Conservation (phyloP, 2,888 invertebrate genomes). For the Lasioglossum marginatum region DNA sequence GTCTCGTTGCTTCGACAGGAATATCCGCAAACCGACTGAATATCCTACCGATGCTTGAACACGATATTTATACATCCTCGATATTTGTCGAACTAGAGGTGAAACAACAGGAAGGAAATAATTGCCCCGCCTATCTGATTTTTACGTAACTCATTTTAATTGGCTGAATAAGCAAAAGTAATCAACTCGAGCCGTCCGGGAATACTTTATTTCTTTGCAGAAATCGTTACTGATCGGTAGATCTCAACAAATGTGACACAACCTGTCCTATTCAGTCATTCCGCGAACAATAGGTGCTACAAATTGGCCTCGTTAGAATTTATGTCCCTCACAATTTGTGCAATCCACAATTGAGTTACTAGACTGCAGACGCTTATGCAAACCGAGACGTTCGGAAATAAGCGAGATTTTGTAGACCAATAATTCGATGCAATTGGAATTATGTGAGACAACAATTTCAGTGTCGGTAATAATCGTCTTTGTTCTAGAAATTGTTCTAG, state of each 20-base stretch:
- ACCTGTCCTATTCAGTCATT: background rate
- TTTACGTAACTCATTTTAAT: constrained; percentile 49
- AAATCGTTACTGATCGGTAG: background rate
- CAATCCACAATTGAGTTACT: background rate
- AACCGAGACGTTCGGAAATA: background rate
- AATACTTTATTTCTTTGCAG: background rate
- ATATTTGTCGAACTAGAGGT: constrained; percentile 33
- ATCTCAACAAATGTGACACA: background rate
- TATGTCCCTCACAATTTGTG: background rate
- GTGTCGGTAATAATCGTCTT: background rate
- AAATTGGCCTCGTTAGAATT: background rate
- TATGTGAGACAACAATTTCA: background rate
- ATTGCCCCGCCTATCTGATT: constrained; percentile 41
- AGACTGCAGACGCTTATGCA: background rate
- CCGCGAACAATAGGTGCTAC: background rate
- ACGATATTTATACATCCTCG: constrained; percentile 45
- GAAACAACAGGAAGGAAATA: constrained; percentile 55
- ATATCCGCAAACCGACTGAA: constrained; percentile 31
- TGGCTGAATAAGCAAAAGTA: background rate
- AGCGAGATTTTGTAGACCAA: background rate
- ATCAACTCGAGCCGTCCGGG: background rate
- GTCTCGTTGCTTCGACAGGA: background rate
- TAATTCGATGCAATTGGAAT: background rate
- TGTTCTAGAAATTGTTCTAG: too few relatives aligned
- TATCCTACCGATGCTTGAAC: constrained; percentile 2